Evolutionary conservation across 2,888 invertebrate species (phyloP), one percentile per base, ranked within the genome.

Genomic region (Elmis aenea): DNA sequence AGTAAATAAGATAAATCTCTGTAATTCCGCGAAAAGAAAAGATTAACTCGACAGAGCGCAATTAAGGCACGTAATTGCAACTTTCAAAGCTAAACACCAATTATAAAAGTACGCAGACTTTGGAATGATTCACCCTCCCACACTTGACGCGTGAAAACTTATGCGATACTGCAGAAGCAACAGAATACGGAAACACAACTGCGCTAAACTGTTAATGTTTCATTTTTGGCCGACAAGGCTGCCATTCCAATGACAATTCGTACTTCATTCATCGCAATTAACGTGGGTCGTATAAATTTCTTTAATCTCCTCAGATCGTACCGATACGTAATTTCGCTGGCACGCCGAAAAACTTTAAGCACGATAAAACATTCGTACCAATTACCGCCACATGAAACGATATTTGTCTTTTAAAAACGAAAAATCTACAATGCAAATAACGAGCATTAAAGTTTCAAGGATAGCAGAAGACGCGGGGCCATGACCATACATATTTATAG

Each of bases 401-500:
- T 40, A 38, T 38, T 43, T 29, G 27, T 35, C 34, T 39, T 47
- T 33, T 27, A 22, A 35, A 30, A 33, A 41, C 41, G 34, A 33
- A 16, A 16, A 48, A 58, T 61, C 51, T 59, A 55, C 57, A 60
- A 55, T 61, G 58, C 52, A 62, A 60, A 59, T 58, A 38, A 45
- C 50, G 55, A n/a, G 53, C 55, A 59, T 51, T 48, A 46, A 59
- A 56, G 57, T 60, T 61, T 53, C 60, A 62, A 61, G 61, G 59
- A 60, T 57, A 50, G 45, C 45, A 35, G 46, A 57, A 58, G 58
- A 59, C 52, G n/a, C n/a, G 56, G 52, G 50, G 58, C 59, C 59
- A 55, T 58, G 58, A 57, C 59, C 57, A 59, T 61, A 59, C 59
- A 60, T 61, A 62, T 59, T 60, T 55, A 61, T 61, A 45, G 37